phyloP scores from a whole-genome alignment of 2,888 invertebrate genomes.

The Troides oblongomaculatus region DNA sequence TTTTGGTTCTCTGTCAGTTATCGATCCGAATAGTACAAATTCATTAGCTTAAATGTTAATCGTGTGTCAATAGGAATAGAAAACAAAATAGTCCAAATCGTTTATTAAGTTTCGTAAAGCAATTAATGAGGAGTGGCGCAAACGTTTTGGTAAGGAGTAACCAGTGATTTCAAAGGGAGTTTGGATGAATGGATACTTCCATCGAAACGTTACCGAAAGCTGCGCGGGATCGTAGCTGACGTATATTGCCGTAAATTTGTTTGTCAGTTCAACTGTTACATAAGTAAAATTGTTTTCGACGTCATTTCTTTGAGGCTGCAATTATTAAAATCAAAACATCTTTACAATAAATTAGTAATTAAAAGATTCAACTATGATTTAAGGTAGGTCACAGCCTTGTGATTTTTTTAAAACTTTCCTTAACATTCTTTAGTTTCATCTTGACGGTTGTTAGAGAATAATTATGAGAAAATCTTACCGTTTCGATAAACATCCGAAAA shows the following conservation, averaged over 20 bases:
- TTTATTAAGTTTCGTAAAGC: conserved; percentile 9
- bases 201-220: conserved; percentile 36
- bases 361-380: background rate
- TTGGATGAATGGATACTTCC: conserved; percentile 43
- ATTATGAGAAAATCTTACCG: too few species aligned
- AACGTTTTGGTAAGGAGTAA: conserved; percentile 35
- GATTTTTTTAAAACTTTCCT: background rate
- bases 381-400: too few species aligned
- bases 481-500: background rate
- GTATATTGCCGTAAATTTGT: conserved; percentile 5
- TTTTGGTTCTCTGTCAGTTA: too few species aligned
- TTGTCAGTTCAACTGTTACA: conserved; percentile 41
- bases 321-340: conserved; percentile 10
- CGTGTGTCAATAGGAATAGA: background rate
- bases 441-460: too few species aligned
- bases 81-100: conserved; percentile 29
- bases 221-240: conserved; percentile 33
- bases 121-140: background rate
- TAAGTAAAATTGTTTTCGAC: conserved; percentile 37
- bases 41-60: too few species aligned
- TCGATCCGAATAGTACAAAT: background rate
- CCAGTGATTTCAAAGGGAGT: conserved; percentile 44
- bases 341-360: background rate
- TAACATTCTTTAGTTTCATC: too few species aligned
- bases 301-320: conserved; percentile 34